phyloP scores from a whole-genome alignment of 2,113 vertebrate genomes.

The Strix aluco region DNA sequence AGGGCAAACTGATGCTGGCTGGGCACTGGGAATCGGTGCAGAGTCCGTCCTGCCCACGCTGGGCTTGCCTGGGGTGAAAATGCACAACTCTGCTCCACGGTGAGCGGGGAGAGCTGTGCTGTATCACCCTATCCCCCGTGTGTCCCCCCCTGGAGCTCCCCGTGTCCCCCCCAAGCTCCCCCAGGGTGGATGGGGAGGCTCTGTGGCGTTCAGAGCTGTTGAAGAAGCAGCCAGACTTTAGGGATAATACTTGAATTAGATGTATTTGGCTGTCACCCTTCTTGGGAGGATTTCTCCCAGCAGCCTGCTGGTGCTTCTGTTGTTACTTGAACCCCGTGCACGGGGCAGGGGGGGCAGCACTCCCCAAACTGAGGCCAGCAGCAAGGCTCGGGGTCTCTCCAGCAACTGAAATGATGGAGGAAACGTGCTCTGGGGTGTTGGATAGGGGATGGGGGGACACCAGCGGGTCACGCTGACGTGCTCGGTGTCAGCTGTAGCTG shows the following conservation, averaged over 20 bases:
- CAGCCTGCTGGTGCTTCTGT: not conserved
- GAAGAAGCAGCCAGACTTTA: not conserved
- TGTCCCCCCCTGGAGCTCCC: not conserved
- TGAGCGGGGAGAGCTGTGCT: not conserved
- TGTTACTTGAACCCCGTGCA: not conserved
- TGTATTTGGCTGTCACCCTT: not conserved
- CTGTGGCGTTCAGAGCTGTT: not conserved
- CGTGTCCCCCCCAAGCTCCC: not conserved
- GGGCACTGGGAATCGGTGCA: not conserved
- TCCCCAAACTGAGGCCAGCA: not conserved
- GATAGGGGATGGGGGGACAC: not conserved
- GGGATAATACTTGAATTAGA: not conserved
- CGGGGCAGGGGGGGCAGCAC: not conserved
- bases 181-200: not conserved
- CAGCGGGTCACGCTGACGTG: accelerated
- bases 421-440: accelerated
- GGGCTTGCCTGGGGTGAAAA: not conserved
- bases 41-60: accelerated
- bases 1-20: not conserved
- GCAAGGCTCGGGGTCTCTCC: not conserved
- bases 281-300: not conserved
- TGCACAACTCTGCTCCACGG: not conserved
- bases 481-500: not conserved
- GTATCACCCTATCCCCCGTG: not conserved
- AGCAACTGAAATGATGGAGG: not conserved